These are phyloP conservation scores for Enteromius afrohamiltoni DNA, from an alignment of 2,797 vertebrate genomes.

Conservation along the genomic window DNA sequence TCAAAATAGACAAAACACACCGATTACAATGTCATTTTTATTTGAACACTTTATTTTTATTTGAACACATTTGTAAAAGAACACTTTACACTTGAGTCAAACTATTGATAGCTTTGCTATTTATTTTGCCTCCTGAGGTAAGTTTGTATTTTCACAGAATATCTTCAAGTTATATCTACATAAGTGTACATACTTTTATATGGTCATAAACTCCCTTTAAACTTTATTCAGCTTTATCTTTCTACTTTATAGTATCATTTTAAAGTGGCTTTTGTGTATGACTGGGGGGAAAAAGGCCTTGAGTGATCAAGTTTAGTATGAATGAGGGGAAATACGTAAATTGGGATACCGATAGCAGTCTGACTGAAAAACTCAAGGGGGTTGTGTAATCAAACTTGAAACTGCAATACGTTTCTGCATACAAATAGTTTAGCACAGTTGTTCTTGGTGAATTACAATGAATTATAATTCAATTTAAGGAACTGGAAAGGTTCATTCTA, in stretches of 20 bases:
- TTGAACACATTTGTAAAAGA: conserved; percentile 6
- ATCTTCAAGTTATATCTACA: not conserved
- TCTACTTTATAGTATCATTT: not conserved
- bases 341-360: not conserved
- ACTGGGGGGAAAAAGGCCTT: not conserved
- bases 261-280: not conserved
- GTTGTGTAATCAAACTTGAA: not conserved
- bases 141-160: conserved; percentile 37
- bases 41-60: conserved; percentile 14
- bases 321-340: not conserved
- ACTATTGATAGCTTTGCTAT: not conserved
- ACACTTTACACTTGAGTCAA: conserved; percentile 19
- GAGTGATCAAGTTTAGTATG: conserved; percentile 1
- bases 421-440: not conserved
- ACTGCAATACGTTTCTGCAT: not conserved
- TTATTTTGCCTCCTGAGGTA: conserved; percentile 36
- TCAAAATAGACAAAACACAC: conserved; percentile 3
- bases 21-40: not conserved
- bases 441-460: not conserved
- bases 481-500: not conserved
- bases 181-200: not conserved
- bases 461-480: not conserved
- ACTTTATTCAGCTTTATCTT: not conserved
- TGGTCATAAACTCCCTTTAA: not conserved
- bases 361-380: not conserved